These are phyloP conservation scores for Remorina albescens DNA, from an alignment of 2,797 vertebrate species.

Conservation along the genomic window DNA sequence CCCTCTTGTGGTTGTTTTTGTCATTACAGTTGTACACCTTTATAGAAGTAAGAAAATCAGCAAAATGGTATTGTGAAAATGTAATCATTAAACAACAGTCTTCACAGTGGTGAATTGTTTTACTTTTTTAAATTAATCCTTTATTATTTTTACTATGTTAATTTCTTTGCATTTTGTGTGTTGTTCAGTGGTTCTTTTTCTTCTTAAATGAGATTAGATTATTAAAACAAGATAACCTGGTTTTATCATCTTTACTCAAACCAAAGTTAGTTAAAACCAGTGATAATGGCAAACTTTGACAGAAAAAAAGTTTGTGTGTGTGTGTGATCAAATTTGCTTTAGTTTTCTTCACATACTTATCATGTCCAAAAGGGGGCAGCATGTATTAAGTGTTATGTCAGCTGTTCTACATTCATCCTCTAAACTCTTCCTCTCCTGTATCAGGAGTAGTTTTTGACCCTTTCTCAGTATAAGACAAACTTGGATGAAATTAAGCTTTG, in stretches of 20 bases:
- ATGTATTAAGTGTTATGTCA: conserved; percentile 24
- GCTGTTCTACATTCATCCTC: background rate
- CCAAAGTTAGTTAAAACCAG: no score
- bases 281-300: background rate
- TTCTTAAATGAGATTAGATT: no score
- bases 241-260: no score
- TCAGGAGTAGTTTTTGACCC: background rate
- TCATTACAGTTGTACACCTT: conserved; percentile 3
- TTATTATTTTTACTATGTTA: no score
- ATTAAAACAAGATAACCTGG: no score
- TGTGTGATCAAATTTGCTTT: background rate
- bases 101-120: background rate
- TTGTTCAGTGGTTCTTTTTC: no score
- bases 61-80: background rate
- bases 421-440: background rate
- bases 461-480: conserved; percentile 22
- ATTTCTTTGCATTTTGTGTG: no score
- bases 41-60: background rate
- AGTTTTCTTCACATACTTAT: background rate
- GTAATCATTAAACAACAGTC: background rate
- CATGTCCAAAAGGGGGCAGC: conserved; percentile 59
- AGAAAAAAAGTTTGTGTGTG: no score
- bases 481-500: conserved; percentile 22
- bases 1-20: conserved; percentile 62
- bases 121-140: no score